Base-by-base conservation (phyloP, 1,140 invertebrate species). In the Drosophila nikananu region DNA sequence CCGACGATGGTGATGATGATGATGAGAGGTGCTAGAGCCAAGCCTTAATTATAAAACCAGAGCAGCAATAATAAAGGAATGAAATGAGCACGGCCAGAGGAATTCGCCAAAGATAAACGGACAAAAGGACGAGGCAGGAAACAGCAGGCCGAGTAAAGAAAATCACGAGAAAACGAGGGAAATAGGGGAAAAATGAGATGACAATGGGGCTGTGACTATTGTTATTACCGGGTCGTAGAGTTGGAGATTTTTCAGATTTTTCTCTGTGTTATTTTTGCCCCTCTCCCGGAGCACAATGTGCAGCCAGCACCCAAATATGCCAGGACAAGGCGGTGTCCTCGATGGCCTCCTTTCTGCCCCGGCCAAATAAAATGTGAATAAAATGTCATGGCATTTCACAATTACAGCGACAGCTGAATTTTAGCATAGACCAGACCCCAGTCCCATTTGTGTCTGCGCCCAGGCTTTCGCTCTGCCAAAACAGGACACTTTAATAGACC, bases 71-170 rank as follows among this genome's bases (percentile, higher is more conserved):
- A 74, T 74, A 73, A 86, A 79, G 74, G 72, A 81, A 75, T 60
- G 44, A 90, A 87, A 84, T 67, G 73, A 89, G 81, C 68, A 58
- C 62, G 72, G 65, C 71, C 66, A 74, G 63, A 67, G 78, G 75
- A 89, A 80, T 90, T 86, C 48, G 39, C 65, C 67, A 90, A 86
- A 90, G 86, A 90, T 90, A 90, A 90, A 90, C 86, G 80, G 72
- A 90, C 86, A 91, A 90, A 89, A 61, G 81, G 71, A 54, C 77
- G 77, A 25, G 46, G 35, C 44, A 62, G 54, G 49, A 76, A 41
- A 51, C 35, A 32, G 25, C 42, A 21, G 51, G 35, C 21, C 8
- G 62, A 46, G 37, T 21, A n/a, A 19, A 30, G 39, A 37, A 49
- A 65, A 77, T 61, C 41, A 72, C 39, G 66, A 46, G 63, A 65